Evolutionary conservation across 2,113 vertebrate genomes (phyloP), one percentile per base, ranked within the genome.

Genomic region (Ochotona curzoniae): DNA sequence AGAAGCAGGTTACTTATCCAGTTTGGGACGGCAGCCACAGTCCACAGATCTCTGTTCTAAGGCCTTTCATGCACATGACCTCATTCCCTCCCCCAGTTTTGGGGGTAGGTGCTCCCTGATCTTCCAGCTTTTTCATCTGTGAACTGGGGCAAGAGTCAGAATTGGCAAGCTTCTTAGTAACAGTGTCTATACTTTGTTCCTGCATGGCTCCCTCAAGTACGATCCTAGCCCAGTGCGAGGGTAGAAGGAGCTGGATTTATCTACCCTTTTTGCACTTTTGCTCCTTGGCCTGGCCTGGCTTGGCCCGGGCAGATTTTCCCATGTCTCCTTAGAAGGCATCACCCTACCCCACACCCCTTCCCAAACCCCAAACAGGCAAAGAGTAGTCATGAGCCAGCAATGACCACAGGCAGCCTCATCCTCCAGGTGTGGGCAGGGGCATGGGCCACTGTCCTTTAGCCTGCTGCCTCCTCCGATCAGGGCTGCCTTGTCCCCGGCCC

Each of bases 101-200:
- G 0, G 0, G 26, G n/a, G 32, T 38, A 0, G 20, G 38, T 1
- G 5, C 15, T 8, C 0, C 21, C 9, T 7, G 7, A 23, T 20
- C 25, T 2, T 7, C 30, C n/a, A 1, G 20, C 4, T 30, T 12
- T 32, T 17, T 35, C 23, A 4, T 25, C 26, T 32, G 38, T 21
- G 28, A 9, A 20, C 66, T 4, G 49, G 6, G 2, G 32, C 5
- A 63, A 28, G 49, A 54, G 10, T 3, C 57, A 13, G n/a, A 11
- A 15, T 7, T 18, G 60, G 67, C 54, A 2, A 30, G 78, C 23
- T 12, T 11, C 21, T 12, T 5, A 20, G 12, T 8, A 17, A 2
- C 30, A 23, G 35, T 5, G 5, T 0, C 12, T 30, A 2, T 6
- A 5, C 10, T 25, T 18, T n/a, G 0, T n/a, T 12, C 28, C 13